phyloP scores from a whole-genome alignment of 2,888 invertebrate genomes.

The Amitus sp. region DNA sequence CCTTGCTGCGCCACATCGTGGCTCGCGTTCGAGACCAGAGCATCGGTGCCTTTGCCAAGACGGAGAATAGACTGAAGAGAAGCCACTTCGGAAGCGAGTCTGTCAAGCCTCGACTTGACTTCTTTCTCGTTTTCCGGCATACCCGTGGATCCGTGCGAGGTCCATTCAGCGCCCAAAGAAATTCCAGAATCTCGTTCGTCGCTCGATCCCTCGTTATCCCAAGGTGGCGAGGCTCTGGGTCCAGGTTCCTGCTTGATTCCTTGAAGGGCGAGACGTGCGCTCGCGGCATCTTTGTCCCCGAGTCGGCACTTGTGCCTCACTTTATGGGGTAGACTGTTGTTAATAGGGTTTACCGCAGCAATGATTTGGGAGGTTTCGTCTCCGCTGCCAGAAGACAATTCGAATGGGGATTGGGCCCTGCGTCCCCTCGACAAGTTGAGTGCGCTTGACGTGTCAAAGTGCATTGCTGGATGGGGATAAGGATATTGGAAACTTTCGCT shows the following conservation, averaged over 20 bases:
- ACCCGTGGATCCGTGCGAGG: constrained; percentile 45
- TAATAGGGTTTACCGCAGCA: constrained; percentile 66
- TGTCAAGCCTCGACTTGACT: constrained; percentile 85
- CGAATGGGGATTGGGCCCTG: constrained; percentile 79
- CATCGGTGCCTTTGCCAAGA: constrained; percentile 67
- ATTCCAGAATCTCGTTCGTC: constrained; percentile 92
- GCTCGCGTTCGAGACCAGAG: constrained; percentile 25
- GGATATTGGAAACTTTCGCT: constrained; percentile 67
- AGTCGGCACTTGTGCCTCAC: constrained; percentile 91
- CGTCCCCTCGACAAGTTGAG: constrained; percentile 75
- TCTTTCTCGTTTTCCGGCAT: constrained; percentile 76
- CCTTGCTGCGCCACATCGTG: constrained; percentile 28
- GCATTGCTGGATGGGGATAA: constrained; percentile 68
- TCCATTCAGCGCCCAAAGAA: constrained; percentile 80
- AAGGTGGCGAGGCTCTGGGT: constrained; percentile 81
- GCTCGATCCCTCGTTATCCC: constrained; percentile 90
- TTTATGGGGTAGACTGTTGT: constrained; percentile 88
- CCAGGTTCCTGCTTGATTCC: constrained; percentile 89
- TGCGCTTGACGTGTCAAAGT: constrained; percentile 72
- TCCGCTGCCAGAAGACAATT: constrained; percentile 80
- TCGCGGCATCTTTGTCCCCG: constrained; percentile 89
- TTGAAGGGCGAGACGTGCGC: constrained; percentile 82
- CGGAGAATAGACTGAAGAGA: constrained; percentile 86
- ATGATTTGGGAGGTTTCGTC: constrained; percentile 70
- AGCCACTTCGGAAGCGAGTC: constrained; percentile 91